Evolutionary conservation across 1,140 invertebrate species (phyloP).

Genomic region (Monochamus saltuarius): DNA sequence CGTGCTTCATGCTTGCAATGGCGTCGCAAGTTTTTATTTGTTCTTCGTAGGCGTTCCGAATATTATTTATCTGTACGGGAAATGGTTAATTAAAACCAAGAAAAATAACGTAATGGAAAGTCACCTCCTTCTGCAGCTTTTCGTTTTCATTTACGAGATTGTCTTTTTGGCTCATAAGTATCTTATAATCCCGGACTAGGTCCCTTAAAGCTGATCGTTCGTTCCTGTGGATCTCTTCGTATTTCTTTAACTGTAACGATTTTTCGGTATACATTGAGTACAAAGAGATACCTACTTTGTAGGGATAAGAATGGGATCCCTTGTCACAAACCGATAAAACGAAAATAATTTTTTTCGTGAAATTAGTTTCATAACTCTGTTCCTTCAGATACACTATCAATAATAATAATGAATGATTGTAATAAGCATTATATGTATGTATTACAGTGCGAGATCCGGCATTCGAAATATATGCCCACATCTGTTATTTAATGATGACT

Average conservation of each 20-base stretch:
- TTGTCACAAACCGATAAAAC: background rate
- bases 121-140: conserved; percentile 23
- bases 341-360: background rate
- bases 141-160: conserved; percentile 21
- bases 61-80: conserved; percentile 18
- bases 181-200: conserved; percentile 36
- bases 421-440: too few species aligned
- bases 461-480: too few species aligned
- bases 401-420: too few species aligned
- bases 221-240: conserved; percentile 36
- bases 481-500: too few species aligned
- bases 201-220: conserved; percentile 35
- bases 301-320: background rate
- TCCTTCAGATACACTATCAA: too few species aligned
- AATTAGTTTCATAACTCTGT: background rate
- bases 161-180: conserved; percentile 31
- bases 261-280: background rate
- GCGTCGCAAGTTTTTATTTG: conserved; percentile 9
- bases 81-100: conserved; percentile 1
- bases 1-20: conserved; percentile 6
- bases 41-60: conserved; percentile 15
- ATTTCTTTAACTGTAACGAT: conserved; percentile 28
- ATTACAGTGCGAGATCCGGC: too few species aligned
- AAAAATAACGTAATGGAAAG: background rate
- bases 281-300: background rate